Percentiles rank a stretch among this genome's conserved stretches.
These are phyloP conservation scores for Laspeyria flexula DNA, from an alignment of 2,888 invertebrate species.

Conservation along the genomic window DNA sequence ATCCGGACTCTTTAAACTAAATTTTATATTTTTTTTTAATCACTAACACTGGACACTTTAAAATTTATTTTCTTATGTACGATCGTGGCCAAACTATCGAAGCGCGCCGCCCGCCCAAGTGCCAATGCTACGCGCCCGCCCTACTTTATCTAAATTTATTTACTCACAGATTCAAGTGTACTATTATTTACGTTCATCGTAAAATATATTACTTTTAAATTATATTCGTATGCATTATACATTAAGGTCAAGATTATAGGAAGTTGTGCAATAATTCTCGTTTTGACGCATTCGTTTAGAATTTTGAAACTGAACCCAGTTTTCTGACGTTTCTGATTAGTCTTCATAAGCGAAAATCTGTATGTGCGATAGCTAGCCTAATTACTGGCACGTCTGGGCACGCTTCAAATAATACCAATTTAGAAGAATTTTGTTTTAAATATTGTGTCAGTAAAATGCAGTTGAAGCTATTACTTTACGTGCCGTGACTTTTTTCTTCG, in stretches of 20 bases:
- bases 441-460: too few species aligned
- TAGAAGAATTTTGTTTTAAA: too few species aligned
- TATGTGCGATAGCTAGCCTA: too few species aligned
- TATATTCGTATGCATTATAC: not conserved
- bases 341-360: too few species aligned
- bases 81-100: conserved; percentile 36
- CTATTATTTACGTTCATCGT: conserved; percentile 33
- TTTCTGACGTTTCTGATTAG: too few species aligned
- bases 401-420: too few species aligned
- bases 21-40: not conserved
- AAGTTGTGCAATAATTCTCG: not conserved
- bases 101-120: conserved; percentile 61
- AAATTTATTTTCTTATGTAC: conserved; percentile 7
- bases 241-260: not conserved
- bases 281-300: too few species aligned
- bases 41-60: conserved; percentile 14
- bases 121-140: conserved; percentile 58
- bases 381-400: too few species aligned
- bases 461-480: too few species aligned
- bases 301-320: too few species aligned
- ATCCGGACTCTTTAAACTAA: not conserved
- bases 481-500: too few species aligned
- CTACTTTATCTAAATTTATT: conserved; percentile 47
- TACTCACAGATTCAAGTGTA: conserved; percentile 37
- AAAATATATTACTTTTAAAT: conserved; percentile 15